phyloP scores from a whole-genome alignment of 2,797 vertebrate genomes.

The Helicolenus hilgendorfi region DNA sequence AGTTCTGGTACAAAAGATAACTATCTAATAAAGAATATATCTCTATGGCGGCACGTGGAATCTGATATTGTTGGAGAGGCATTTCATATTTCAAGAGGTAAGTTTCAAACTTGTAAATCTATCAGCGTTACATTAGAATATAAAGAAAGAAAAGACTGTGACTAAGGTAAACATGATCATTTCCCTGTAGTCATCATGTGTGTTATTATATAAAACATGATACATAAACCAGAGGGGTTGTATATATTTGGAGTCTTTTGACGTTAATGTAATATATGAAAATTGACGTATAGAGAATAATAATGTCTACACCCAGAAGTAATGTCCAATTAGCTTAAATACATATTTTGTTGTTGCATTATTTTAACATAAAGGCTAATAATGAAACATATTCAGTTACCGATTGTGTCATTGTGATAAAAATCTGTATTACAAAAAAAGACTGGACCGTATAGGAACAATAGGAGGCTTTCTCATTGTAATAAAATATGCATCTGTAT shows the following conservation, averaged over 20 bases:
- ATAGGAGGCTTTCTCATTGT: neutral
- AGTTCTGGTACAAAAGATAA: neutral
- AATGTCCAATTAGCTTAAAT: neutral
- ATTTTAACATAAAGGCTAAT: neutral
- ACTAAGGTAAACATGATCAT: neutral
- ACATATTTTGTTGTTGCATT: neutral
- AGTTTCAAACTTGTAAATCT: conserved; percentile 33
- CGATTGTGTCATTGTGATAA: neutral
- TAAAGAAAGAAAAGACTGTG: neutral
- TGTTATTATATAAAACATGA: neutral
- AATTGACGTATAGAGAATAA: neutral
- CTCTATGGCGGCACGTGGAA: conserved; percentile 54
- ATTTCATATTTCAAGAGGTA: conserved; percentile 70
- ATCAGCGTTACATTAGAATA: neutral
- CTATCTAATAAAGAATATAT: conserved; percentile 1
- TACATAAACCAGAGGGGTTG: neutral
- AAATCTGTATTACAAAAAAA: neutral
- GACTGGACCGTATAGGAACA: neutral
- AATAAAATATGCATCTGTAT: neutral
- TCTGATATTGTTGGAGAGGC: conserved; percentile 68
- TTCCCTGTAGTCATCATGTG: neutral
- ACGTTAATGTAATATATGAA: neutral
- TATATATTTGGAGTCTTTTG: neutral
- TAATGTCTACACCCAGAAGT: neutral
- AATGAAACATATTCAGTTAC: neutral